phyloP scores from a whole-genome alignment of 2,113 vertebrate genomes.

The Xyliphius kryptos region DNA sequence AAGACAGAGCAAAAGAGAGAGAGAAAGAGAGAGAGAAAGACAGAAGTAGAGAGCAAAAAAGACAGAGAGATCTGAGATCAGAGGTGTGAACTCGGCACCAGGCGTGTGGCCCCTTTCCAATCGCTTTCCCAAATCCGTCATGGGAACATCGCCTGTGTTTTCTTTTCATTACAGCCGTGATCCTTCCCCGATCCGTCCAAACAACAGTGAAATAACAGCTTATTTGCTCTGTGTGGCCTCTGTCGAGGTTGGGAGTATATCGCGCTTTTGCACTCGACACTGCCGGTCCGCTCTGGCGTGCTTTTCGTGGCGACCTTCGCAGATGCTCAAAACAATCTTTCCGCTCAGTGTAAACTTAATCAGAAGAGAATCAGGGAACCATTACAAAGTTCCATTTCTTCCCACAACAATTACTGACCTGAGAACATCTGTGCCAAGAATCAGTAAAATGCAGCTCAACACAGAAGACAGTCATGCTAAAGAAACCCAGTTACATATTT shows the following conservation, averaged over 20 bases:
- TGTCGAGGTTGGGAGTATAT: slow-evolving; percentile 34
- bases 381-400: slow-evolving; percentile 32
- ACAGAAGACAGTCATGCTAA: too few relatives aligned
- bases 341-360: slow-evolving; percentile 43
- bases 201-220: slow-evolving; percentile 66
- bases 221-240: slow-evolving; percentile 61
- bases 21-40: too few relatives aligned
- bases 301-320: slow-evolving; percentile 23
- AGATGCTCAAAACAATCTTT: slow-evolving; percentile 48
- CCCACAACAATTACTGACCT: slow-evolving; percentile 25
- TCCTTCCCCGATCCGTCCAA: slow-evolving; percentile 61
- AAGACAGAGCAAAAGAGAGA: too few relatives aligned
- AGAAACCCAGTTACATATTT: too few relatives aligned
- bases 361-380: slow-evolving; percentile 38
- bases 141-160: slow-evolving; percentile 70
- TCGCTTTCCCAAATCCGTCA: slow-evolving; percentile 63
- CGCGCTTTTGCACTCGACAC: too few relatives aligned
- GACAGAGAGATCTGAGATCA: slow-evolving; percentile 41
- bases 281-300: slow-evolving; percentile 32
- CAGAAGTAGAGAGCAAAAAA: too few relatives aligned
- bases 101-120: slow-evolving; percentile 50
- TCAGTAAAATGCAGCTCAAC: too few relatives aligned
- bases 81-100: slow-evolving; percentile 61
- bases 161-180: slow-evolving; percentile 68
- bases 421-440: too few relatives aligned